Conservation (phyloP, 2,888 invertebrate genomes). For the Drosophila robusta region DNA sequence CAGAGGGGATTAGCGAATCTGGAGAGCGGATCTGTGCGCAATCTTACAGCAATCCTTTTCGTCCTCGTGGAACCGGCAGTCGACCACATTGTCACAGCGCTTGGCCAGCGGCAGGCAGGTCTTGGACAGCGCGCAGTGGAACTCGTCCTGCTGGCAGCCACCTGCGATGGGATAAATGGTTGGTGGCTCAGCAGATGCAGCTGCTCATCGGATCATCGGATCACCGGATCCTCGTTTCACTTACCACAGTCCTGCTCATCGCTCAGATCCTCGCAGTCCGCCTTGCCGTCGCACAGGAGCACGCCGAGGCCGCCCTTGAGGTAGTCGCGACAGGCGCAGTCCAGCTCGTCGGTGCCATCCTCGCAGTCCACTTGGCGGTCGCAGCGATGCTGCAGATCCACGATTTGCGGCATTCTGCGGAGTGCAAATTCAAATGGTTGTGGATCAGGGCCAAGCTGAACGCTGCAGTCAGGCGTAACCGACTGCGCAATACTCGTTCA, state of each 20-base stretch:
- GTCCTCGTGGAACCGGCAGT: constrained; percentile 91
- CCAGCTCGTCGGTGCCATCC: constrained; percentile 92
- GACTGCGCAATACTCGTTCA: too few species aligned
- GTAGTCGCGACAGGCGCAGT: constrained; percentile 91
- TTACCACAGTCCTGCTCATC: constrained; percentile 92
- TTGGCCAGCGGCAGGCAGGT: constrained; percentile 87
- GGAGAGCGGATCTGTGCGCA: neutral
- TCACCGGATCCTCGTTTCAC: constrained; percentile 62
- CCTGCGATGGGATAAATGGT: constrained; percentile 84
- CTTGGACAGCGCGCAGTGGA: constrained; percentile 88
- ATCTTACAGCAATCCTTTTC: constrained; percentile 93
- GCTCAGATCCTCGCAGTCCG: constrained; percentile 90
- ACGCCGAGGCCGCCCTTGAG: constrained; percentile 86
- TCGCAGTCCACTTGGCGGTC: constrained; percentile 91
- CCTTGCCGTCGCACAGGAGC: constrained; percentile 90
- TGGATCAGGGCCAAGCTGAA: neutral
- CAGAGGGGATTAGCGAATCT: neutral
- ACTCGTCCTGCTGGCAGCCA: constrained; percentile 87
- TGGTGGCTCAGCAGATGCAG: neutral
- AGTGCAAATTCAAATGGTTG: neutral
- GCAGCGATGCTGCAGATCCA: constrained; percentile 88
- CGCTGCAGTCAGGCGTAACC: too few species aligned
- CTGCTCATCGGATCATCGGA: rapidly evolving
- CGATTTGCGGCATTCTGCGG: constrained; percentile 88
- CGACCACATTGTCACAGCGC: constrained; percentile 88